phyloP scores from a whole-genome alignment of 2,888 invertebrate species.

The Seira sanloemensis region DNA sequence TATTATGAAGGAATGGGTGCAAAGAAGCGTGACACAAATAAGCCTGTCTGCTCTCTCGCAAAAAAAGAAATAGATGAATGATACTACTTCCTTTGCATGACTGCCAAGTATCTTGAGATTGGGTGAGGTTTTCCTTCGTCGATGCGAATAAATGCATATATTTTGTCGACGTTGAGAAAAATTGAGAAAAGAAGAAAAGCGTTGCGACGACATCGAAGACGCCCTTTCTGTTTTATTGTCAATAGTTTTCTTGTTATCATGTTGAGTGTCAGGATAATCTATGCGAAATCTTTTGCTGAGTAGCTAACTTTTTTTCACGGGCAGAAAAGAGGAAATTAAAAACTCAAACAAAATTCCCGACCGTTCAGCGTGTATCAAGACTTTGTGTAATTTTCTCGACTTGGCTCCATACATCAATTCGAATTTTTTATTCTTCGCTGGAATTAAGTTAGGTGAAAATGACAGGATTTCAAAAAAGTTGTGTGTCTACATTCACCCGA shows the following conservation, averaged over 20 bases:
- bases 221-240: constrained; percentile 16
- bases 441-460: not conserved
- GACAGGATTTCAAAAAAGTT: not conserved
- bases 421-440: not conserved
- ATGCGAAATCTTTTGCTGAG: constrained; percentile 10
- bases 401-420: not conserved
- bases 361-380: not conserved
- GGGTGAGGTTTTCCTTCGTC: not conserved
- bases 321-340: constrained; percentile 19
- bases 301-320: constrained; percentile 21
- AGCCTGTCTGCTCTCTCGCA: not conserved
- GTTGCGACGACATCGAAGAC: constrained; percentile 4
- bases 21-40: not conserved
- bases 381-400: not conserved
- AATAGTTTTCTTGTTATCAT: not conserved
- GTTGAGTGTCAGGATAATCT: constrained; percentile 30
- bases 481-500: not conserved
- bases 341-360: constrained; percentile 33
- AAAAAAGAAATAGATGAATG: not conserved
- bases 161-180: not conserved
- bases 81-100: not conserved
- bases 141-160: not conserved
- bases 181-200: no score
- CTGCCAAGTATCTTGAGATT: not conserved
- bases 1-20: not conserved